phyloP scores from a whole-genome alignment of 37 sponge, comb jelly and placozoan species.

The Haliclona indistincta region DNA sequence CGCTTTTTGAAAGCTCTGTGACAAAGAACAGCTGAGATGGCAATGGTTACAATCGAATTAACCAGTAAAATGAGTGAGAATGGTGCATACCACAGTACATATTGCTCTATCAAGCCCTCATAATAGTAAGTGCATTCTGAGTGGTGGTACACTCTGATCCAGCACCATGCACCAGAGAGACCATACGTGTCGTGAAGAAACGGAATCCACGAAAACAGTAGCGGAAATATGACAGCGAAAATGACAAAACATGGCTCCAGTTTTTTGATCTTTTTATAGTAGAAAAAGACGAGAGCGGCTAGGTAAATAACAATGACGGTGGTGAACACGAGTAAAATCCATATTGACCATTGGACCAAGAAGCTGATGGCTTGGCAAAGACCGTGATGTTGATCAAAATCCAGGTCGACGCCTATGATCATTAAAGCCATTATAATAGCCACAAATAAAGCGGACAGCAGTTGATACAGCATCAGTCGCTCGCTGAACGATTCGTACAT shows the following conservation, averaged over 20 bases:
- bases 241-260: constrained; percentile 2
- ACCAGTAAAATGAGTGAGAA: background rate
- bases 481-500: too few species aligned
- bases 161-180: background rate
- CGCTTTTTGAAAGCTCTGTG: background rate
- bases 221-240: background rate
- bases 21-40: background rate
- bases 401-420: too few species aligned
- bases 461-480: too few species aligned
- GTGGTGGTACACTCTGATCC: background rate
- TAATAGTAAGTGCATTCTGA: background rate
- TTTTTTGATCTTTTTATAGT: too few species aligned
- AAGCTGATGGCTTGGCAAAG: too few species aligned
- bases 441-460: too few species aligned
- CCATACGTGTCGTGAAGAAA: background rate
- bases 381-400: too few species aligned
- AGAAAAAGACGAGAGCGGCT: too few species aligned
- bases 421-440: too few species aligned
- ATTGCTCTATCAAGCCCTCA: background rate
- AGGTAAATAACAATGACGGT: too few species aligned
- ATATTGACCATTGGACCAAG: too few species aligned
- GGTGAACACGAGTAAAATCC: too few species aligned
- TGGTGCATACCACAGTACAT: background rate
- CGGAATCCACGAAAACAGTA: constrained; percentile 5
- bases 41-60: background rate